Base-by-base conservation (phyloP, 2,113 vertebrate species). In the Dunckerocampus dactyliophorus region DNA sequence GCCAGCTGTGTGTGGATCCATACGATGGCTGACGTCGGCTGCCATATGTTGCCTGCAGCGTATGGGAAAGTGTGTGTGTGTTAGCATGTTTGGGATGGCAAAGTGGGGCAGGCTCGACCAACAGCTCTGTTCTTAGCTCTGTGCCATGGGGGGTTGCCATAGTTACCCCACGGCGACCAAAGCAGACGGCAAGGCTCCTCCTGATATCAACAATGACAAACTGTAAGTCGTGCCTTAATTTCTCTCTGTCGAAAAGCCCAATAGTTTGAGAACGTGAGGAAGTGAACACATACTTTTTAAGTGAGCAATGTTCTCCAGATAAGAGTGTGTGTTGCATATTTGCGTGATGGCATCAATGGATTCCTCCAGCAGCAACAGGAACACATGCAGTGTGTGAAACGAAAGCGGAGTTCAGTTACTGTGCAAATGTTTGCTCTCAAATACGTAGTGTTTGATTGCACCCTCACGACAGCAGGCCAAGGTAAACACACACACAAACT, bases 101-200 rank as follows among this genome's bases (percentile, higher is more conserved):
- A 86, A 78, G 70, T 75, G 70, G 71, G 49, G 60, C 76, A 75
- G 83, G 73, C 21, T 54, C 51, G 1, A 72, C 58, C 69, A 54
- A 80, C 72, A 63, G 37, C 75, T 86, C 62, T 51, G 59, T 77
- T 81, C 80, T 75, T 87, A 89, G 82, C 77, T 79, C 50, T 56
- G 52, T 62, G 80, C 79, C 83, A 89, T 89, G 87, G 87, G 87
- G 82, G 86, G 86, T 76, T 89, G 87, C 75, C 87, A 89, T 75
- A 89, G 87, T 73, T 89, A 89, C 86, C 86, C 87, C 84, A 87
- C 87, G 2, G 75, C 78, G 19, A 75, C 70, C 8, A 76, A 89
- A 71, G 43, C 59, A 54, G 87, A 88, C 67, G 56, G 62, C 60
- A 78, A 74, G 34, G 56, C 62, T 17, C 70, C 67, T 3, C 79